A percentile compares a stretch with the other conserved stretches of the same genome.
phyloP scores from a whole-genome alignment of 2,888 invertebrate species.

The Agonum fuliginosum region DNA sequence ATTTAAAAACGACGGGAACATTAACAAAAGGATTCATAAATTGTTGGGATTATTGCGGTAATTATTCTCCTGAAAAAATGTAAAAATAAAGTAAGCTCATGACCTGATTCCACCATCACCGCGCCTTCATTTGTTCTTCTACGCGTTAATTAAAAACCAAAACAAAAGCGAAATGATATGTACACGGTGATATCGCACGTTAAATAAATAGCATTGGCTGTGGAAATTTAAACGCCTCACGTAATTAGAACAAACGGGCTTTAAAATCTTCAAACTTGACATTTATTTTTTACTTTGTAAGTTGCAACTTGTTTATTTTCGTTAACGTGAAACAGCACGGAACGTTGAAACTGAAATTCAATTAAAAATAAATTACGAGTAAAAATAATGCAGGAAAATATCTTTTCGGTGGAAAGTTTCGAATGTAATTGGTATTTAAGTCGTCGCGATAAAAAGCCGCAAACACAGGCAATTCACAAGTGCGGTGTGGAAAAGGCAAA shows the following conservation, averaged over 20 bases:
- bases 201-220: conserved; percentile 13
- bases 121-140: conserved; percentile 25
- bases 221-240: conserved; percentile 17
- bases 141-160: conserved; percentile 40
- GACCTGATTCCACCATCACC: conserved; percentile 8
- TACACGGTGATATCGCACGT: conserved; percentile 21
- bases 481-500: conserved; percentile 9
- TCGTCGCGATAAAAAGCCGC: conserved; percentile 44
- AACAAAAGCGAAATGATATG: conserved; percentile 30
- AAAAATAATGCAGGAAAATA: conserved; percentile 50
- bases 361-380: conserved; percentile 47
- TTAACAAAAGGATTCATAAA: conserved; percentile 58
- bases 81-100: conserved; percentile 54
- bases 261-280: conserved; percentile 38
- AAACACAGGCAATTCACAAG: conserved; percentile 49
- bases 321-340: not conserved
- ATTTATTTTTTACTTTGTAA: conserved; percentile 33
- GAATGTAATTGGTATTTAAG: conserved; percentile 50
- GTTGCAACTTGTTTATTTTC: conserved; percentile 22
- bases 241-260: conserved; percentile 23
- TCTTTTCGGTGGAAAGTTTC: conserved; percentile 37
- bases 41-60: conserved; percentile 49
- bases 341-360: conserved; percentile 16
- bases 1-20: conserved; percentile 46
- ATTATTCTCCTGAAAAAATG: conserved; percentile 45